phyloP scores from a whole-genome alignment of 2,113 vertebrate genomes.

The Harpagus bidentatus region DNA sequence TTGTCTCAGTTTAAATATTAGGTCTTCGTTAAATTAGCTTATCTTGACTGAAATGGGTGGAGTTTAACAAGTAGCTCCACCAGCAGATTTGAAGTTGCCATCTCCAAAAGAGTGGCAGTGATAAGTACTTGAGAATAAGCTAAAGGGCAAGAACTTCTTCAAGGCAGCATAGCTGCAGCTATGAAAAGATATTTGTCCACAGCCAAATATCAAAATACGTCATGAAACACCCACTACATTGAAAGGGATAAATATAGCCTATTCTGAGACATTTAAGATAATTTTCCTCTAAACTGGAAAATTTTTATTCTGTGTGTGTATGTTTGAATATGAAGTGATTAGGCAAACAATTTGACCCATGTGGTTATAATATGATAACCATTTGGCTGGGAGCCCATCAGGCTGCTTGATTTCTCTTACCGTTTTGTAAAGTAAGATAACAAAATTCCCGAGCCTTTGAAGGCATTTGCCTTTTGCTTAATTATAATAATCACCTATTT shows the following conservation, averaged over 20 bases:
- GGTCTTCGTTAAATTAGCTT: not conserved
- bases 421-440: constrained; percentile 20
- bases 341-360: constrained; percentile 24
- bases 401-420: constrained; percentile 2
- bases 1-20: not conserved
- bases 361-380: constrained; percentile 19
- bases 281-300: not conserved
- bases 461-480: constrained; percentile 14
- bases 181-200: not conserved
- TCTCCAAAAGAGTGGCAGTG: not conserved
- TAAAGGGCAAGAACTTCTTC: not conserved
- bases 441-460: not conserved
- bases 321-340: not conserved
- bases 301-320: not conserved
- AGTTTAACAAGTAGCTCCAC: not conserved
- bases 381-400: constrained; percentile 10
- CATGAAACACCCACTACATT: not conserved
- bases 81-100: not conserved
- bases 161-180: not conserved
- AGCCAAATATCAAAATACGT: not conserved
- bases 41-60: not conserved
- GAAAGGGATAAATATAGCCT: not conserved
- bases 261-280: not conserved
- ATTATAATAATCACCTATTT: constrained; percentile 25
- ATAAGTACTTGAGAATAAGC: not conserved